A percentile compares a stretch with the other conserved stretches of the same genome.
phyloP scores from a whole-genome alignment of 2,797 vertebrate species.

The Cyclura pinguis region DNA sequence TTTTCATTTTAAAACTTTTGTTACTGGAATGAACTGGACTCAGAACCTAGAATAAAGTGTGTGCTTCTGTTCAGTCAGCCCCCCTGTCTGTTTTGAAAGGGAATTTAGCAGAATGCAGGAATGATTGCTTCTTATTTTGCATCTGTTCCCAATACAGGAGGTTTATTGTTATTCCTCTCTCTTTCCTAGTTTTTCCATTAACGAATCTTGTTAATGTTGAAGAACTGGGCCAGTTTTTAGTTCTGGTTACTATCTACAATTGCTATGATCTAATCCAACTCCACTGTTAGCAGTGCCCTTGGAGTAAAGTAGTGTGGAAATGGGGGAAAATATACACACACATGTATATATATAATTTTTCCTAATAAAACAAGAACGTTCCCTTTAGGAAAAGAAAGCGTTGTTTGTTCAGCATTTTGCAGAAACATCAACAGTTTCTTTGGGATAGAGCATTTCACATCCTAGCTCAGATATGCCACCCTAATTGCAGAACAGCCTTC shows the following conservation, averaged over 20 bases:
- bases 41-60: constrained; percentile 54
- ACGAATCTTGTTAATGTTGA: background rate
- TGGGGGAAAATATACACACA: too few species aligned
- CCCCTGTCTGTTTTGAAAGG: constrained; percentile 20
- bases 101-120: background rate
- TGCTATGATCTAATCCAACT: too few species aligned
- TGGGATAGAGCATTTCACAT: background rate
- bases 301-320: too few species aligned
- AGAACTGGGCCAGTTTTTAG: constrained; percentile 2
- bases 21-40: constrained; percentile 43
- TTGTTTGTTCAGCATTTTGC: background rate
- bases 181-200: constrained; percentile 20
- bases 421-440: background rate
- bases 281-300: too few species aligned
- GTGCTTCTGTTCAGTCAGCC: constrained; percentile 38
- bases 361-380: too few species aligned
- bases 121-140: constrained; percentile 30
- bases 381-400: background rate
- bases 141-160: constrained; percentile 28
- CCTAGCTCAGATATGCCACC: background rate
- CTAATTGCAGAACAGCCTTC: background rate
- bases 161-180: background rate
- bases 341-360: too few species aligned
- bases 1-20: constrained; percentile 34
- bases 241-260: too few species aligned